Conservation (phyloP, 2,113 vertebrate genomes). For the Jaculus jaculus region DNA sequence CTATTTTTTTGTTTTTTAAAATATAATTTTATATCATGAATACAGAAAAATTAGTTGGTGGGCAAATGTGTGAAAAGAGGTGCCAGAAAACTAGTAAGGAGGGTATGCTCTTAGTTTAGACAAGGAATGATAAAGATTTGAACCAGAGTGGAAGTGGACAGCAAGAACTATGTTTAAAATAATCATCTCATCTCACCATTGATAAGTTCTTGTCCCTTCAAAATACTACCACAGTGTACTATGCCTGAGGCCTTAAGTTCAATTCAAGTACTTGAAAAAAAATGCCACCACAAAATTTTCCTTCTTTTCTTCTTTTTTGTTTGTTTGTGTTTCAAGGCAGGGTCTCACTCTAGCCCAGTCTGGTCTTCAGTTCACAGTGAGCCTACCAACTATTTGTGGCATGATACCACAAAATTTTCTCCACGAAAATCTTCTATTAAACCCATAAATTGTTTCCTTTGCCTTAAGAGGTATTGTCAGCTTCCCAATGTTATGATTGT, state of each 20-base stretch:
- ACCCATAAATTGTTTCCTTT: neutral
- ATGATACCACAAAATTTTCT: neutral
- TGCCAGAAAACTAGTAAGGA: neutral
- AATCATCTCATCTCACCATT: neutral
- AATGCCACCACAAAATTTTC: neutral
- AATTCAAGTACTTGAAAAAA: neutral
- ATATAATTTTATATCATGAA: neutral
- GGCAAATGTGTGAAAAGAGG: neutral
- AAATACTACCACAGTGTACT: neutral
- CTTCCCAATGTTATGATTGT: neutral
- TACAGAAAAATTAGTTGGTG: conserved; percentile 4
- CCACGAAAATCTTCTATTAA: conserved; percentile 1
- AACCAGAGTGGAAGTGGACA: neutral
- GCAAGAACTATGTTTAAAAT: neutral
- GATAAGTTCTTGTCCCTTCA: neutral
- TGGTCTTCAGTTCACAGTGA: too few relatives aligned
- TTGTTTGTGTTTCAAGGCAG: too few relatives aligned
- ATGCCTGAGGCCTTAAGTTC: neutral
- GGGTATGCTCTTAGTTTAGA: neutral
- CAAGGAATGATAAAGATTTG: neutral
- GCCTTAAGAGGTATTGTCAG: neutral
- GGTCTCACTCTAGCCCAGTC: too few relatives aligned
- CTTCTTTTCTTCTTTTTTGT: too few relatives aligned
- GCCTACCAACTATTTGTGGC: too few relatives aligned
- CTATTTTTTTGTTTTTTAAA: neutral